phyloP scores from a whole-genome alignment of 2,797 vertebrate genomes.

The Sciurus vulgaris region DNA sequence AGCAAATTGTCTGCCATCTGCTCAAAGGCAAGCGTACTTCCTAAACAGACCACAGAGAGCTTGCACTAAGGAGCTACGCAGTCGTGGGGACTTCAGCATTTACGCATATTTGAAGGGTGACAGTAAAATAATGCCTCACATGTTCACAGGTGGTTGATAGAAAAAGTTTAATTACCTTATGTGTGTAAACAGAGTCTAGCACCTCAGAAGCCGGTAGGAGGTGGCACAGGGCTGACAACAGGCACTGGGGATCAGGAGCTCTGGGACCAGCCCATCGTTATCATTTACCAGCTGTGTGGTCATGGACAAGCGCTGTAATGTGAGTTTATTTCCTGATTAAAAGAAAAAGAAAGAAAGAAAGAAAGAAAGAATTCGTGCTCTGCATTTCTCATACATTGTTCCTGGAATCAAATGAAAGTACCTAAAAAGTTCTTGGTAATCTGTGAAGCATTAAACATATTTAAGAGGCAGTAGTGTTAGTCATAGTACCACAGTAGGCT shows the following conservation, averaged over 20 bases:
- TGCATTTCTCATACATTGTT: not conserved
- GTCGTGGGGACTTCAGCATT: not conserved
- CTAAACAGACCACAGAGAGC: conserved; percentile 31
- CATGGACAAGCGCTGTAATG: not conserved
- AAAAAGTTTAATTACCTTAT: conserved; percentile 3
- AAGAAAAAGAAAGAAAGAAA: not conserved
- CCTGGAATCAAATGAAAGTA: not conserved
- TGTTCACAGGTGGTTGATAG: not conserved
- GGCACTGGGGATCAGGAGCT: not conserved
- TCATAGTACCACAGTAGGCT: not conserved
- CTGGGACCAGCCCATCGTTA: not conserved
- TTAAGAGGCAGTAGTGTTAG: not conserved
- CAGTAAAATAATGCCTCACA: not conserved
- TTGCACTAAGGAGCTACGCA: not conserved
- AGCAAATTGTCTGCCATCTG: conserved; percentile 69
- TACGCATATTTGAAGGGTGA: not conserved
- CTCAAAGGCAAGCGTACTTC: conserved; percentile 58
- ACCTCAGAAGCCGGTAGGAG: not conserved
- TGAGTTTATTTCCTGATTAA: conserved; percentile 30
- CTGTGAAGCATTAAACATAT: not conserved
- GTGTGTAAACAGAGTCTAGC: not conserved
- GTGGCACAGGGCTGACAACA: not conserved
- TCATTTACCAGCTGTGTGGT: not conserved
- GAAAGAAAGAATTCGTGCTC: not conserved
- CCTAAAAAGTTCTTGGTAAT: not conserved